Conservation (phyloP, 2,888 invertebrate species). For the Dioctria rufipes region DNA sequence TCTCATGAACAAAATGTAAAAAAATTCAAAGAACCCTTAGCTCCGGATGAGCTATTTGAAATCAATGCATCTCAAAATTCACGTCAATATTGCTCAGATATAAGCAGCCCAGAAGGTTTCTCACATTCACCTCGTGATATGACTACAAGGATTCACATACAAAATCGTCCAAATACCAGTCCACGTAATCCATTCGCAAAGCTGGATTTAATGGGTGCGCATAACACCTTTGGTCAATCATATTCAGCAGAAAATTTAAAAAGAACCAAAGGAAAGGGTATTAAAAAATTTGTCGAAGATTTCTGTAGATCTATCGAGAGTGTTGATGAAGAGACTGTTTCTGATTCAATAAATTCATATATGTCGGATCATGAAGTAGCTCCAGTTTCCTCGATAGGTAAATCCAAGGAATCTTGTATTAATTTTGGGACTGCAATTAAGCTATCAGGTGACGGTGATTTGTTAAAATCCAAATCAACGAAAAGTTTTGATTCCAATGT, state of each 20-base stretch:
- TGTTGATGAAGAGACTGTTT: conserved; percentile 43
- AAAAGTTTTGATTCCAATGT: too few relatives aligned
- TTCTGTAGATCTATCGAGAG: conserved; percentile 43
- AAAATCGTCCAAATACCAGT: not conserved
- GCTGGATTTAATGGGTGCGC: not conserved
- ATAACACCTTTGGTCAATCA: not conserved
- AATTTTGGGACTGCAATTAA: not conserved
- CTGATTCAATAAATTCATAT: conserved; percentile 27
- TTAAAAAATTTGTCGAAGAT: conserved; percentile 26
- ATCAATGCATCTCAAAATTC: not conserved
- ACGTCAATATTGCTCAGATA: not conserved
- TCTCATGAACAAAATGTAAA: not conserved
- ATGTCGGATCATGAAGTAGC: conserved; percentile 15
- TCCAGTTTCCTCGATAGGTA: not conserved
- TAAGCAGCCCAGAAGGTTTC: not conserved
- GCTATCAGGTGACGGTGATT: not conserved
- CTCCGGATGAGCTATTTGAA: not conserved
- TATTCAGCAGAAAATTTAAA: not conserved
- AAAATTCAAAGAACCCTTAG: not conserved
- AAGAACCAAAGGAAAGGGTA: not conserved
- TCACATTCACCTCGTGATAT: not conserved
- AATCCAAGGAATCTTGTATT: not conserved
- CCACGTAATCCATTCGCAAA: not conserved
- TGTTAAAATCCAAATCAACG: too few relatives aligned
- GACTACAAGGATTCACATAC: not conserved